These are phyloP conservation scores for Nomada ruficornis DNA, from an alignment of 2,888 invertebrate species.

Conservation along the genomic window DNA sequence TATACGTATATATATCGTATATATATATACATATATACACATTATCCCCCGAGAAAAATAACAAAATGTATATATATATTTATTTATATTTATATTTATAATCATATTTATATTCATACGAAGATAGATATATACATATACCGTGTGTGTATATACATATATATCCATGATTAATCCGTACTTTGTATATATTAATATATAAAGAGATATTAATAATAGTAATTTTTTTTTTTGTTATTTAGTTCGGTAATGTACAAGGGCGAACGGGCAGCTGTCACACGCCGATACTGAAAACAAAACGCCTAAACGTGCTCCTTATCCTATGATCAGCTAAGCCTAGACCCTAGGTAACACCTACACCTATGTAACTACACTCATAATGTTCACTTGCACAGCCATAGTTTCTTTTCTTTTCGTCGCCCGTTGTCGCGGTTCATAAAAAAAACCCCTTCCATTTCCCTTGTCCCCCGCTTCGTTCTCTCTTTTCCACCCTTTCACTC, in stretches of 20 bases:
- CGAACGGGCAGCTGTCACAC: constrained; percentile 72
- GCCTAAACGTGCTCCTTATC: constrained; percentile 77
- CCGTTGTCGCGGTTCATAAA: constrained; percentile 48
- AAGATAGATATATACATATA: constrained; percentile 76
- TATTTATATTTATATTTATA: constrained; percentile 67
- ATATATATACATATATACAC: constrained; percentile 60
- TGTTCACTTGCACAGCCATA: constrained; percentile 84
- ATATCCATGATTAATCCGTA: constrained; percentile 77
- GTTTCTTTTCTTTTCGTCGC: constrained; percentile 77
- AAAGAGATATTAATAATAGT: constrained; percentile 82
- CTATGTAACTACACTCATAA: constrained; percentile 83
- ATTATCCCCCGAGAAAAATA: constrained; percentile 77
- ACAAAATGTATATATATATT: constrained; percentile 77
- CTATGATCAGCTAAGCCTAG: constrained; percentile 81
- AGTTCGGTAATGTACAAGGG: constrained; percentile 82
- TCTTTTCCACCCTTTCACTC: not conserved
- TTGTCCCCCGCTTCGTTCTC: not conserved
- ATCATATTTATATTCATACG: constrained; percentile 70
- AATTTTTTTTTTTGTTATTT: constrained; percentile 76
- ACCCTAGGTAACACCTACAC: constrained; percentile 83
- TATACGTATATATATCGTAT: too few species aligned
- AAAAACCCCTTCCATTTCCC: not conserved
- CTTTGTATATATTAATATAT: constrained; percentile 81
- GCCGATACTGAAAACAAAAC: constrained; percentile 72
- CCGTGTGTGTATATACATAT: constrained; percentile 78